Conservation (phyloP, 2,797 vertebrate species). For the Australoheros facetus region DNA sequence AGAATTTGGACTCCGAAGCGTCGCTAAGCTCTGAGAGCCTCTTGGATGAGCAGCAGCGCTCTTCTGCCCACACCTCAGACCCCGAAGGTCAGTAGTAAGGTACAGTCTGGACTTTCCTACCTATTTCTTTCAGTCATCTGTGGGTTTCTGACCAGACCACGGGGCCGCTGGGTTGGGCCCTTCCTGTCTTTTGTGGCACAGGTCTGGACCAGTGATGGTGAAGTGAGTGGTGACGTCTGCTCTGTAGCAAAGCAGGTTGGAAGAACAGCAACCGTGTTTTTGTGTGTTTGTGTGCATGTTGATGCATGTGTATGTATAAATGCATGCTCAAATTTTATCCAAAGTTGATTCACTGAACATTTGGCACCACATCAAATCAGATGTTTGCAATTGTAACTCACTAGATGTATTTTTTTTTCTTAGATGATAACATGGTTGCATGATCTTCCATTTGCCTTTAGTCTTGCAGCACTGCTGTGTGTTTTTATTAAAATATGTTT, state of each 20-base stretch:
- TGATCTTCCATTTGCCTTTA: constrained; percentile 51
- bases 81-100: constrained; percentile 92
- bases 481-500: neutral
- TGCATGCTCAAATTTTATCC: constrained; percentile 46
- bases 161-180: constrained; percentile 70
- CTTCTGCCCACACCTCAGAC: constrained; percentile 74
- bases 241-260: constrained; percentile 82
- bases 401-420: neutral
- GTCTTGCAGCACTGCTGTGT: constrained; percentile 2
- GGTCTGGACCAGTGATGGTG: constrained; percentile 83
- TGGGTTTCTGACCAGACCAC: constrained; percentile 74
- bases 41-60: constrained; percentile 86
- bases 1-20: constrained; percentile 93
- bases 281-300: constrained; percentile 59
- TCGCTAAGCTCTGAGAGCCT: constrained; percentile 96
- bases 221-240: constrained; percentile 76
- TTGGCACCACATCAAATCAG: constrained; percentile 10
- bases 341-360: constrained; percentile 13
- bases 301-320: constrained; percentile 46
- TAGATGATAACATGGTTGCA: constrained; percentile 55
- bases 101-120: constrained; percentile 51
- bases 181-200: constrained; percentile 81
- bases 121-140: constrained; percentile 59
- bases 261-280: constrained; percentile 61
- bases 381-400: neutral